Percentiles rank a stretch among this genome's conserved stretches.
phyloP scores from a whole-genome alignment of 2,113 vertebrate species.

The Ramphastos sulfuratus region DNA sequence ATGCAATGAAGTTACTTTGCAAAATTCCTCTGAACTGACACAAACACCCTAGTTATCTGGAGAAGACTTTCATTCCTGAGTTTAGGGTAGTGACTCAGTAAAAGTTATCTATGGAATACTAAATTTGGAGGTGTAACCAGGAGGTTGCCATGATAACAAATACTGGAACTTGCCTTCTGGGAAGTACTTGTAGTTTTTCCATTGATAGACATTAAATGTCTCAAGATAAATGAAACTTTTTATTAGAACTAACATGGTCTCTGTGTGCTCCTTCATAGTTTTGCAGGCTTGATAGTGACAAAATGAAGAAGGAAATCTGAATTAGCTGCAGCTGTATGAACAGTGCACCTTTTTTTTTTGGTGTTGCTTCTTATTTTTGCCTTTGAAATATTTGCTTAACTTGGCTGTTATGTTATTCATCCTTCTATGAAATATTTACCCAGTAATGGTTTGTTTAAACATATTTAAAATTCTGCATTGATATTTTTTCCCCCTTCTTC shows the following conservation, averaged over 20 bases:
- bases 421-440: slow-evolving; percentile 13
- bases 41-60: slow-evolving; percentile 38
- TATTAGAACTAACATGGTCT: not conserved
- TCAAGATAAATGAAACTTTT: slow-evolving; percentile 36
- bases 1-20: slow-evolving; percentile 12
- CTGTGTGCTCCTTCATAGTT: not conserved
- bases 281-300: not conserved
- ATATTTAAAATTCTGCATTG: slow-evolving; percentile 17
- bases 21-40: slow-evolving; percentile 36
- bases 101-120: slow-evolving; percentile 58
- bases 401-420: not conserved
- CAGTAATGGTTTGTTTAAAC: slow-evolving; percentile 2
- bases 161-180: slow-evolving; percentile 51
- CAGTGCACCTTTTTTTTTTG: not conserved
- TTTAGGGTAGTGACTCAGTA: slow-evolving; percentile 55
- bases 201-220: slow-evolving; percentile 40
- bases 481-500: not conserved
- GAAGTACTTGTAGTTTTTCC: slow-evolving; percentile 47
- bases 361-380: not conserved
- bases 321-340: not conserved
- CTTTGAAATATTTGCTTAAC: slow-evolving; percentile 2
- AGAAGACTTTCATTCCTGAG: slow-evolving; percentile 33
- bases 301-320: not conserved
- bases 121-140: slow-evolving; percentile 59
- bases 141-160: slow-evolving; percentile 64